Evolutionary conservation across 2,888 invertebrate genomes (phyloP).

Genomic region (Nesidiocoris tenuis): DNA sequence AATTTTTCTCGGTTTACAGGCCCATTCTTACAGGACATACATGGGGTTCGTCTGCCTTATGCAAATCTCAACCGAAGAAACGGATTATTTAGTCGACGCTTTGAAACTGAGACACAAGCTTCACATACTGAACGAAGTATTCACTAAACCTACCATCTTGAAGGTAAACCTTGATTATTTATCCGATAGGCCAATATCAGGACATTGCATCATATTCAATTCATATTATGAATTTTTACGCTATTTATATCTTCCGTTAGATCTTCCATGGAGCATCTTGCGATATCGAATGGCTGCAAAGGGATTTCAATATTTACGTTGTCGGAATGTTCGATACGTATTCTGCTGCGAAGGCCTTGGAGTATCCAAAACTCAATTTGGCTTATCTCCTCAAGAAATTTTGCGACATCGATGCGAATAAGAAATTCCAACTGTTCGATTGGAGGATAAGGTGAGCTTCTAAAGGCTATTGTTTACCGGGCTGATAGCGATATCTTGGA

Average conservation of each 20-base stretch:
- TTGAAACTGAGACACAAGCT: conserved; percentile 79
- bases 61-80: conserved; percentile 80
- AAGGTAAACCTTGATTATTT: conserved; percentile 72
- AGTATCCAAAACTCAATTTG: conserved; percentile 69
- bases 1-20: conserved; percentile 59
- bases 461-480: too few relatives aligned
- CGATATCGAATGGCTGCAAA: conserved; percentile 91
- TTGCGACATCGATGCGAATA: conserved; percentile 78
- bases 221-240: too few relatives aligned
- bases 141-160: conserved; percentile 83
- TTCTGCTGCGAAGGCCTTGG: conserved; percentile 76
- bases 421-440: conserved; percentile 90
- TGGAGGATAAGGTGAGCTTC: conserved; percentile 75
- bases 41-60: conserved; percentile 94
- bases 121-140: conserved; percentile 78
- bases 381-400: conserved; percentile 76
- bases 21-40: conserved; percentile 88
- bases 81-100: conserved; percentile 89
- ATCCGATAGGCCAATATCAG: too few relatives aligned
- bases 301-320: conserved; percentile 90
- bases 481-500: too few relatives aligned
- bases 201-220: too few relatives aligned
- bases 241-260: too few relatives aligned
- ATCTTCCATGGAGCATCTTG: conserved; percentile 87
- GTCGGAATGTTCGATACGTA: conserved; percentile 98